Evolutionary conservation across 1,140 invertebrate species (phyloP), one percentile per base, ranked within the genome.

Genomic region (Gryon sp.): DNA sequence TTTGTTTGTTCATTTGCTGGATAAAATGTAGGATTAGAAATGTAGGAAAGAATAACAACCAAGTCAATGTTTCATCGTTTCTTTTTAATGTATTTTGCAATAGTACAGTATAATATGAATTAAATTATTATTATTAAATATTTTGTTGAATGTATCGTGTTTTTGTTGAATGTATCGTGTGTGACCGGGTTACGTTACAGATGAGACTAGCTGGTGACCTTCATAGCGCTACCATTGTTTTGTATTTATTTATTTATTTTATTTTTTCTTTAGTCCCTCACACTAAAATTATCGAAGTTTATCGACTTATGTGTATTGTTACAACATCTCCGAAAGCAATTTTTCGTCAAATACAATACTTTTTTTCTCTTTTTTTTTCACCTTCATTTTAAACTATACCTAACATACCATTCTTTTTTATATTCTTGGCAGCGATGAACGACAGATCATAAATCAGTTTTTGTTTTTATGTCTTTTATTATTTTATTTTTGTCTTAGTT

Each of bases 101-200:
- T 86, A 85, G 78, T 87, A 87, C 81, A 87, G 82, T 87, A 86
- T 82, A 85, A 86, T 88, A 82, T 84, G 79, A 84, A 86, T 86
- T 83, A 84, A 86, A 85, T 86, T 83, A 84, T 86, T 87, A 85
- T 86, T 86, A 84, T 86, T 86, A 83, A 84, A 85, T 86, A 79
- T 85, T 83, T 82, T 85, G 68, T 86, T 84, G 80, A 86, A 87
- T 87, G 84, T 72, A 85, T 80, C 81, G 76, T 83, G 78, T 84
- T 83, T 81, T 81, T 84, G 60, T 85, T 81, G 76, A 84, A 86
- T 85, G 83, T 78, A 86, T 83, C 83, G 79, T 86, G 80, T 85
- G 80, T 85, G 82, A 84, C 82, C 86, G 81, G 80, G 81, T 86
- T 85, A 87, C 84, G 76, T 87, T 88, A 86, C 82, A 85, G 83